Base-by-base conservation (phyloP, 1,140 invertebrate genomes). In the Magallana gigas region DNA sequence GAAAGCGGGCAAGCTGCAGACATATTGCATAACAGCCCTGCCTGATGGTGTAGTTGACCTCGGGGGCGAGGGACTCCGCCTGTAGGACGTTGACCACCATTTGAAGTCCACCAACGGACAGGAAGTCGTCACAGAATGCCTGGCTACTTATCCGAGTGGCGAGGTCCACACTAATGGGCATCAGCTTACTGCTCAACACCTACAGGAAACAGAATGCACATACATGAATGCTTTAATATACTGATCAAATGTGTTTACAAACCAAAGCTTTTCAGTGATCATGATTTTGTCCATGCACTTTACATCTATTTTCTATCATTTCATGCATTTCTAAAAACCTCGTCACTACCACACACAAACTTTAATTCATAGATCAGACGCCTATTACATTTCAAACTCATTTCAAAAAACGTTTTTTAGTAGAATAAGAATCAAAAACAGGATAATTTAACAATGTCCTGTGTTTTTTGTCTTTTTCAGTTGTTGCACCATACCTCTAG, bases 11-110 rank as follows among this genome's bases (percentile, higher is more conserved):
- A 82, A 96, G 93, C 89, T 95, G 95, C 11, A 96, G 91, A 87
- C 95, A 94, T 56, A 95, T 95, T 62, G 95, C 94, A 90, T 95
- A 96, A 83, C 95, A 95, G 29, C 94, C 95, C 87, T 96, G 95
- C 71, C 95, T 92, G 59, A 95, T 95, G 62, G 95, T 93, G 91
- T 96, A 96, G 87, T 95, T 95, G 36, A 95, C 94, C 58, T 96
- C 95, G 64, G 92, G 88, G 48, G 94, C 92, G 11, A 96, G 91
- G 14, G 94, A 92, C 83, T 96, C 95, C 36, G 94, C 94, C 88
- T 96, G 95, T 57, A 96, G 90, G 14, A 96, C 93, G 84, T 93
- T 93, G 14, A 95, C 92, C 23, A 96, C 93, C 57, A 95, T 91
- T 59, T 91, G 92, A 4, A 96, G 91, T 18, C 95, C 95, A 8